Evolutionary conservation across 1,140 invertebrate species (phyloP).

Genomic region (Cydia splendana): DNA sequence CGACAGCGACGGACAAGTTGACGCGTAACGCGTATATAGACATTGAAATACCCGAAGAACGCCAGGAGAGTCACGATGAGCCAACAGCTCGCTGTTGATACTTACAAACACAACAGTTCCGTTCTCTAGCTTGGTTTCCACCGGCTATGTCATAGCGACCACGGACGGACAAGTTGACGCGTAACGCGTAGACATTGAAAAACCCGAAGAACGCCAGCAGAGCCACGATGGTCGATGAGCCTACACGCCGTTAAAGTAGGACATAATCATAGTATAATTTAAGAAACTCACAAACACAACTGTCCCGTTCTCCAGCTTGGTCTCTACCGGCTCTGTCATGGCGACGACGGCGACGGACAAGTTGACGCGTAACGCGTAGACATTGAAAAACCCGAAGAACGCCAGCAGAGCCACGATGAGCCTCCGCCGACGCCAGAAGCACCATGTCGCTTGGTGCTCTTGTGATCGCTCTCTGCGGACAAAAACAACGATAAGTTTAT

Average conservation of each 20-base stretch:
- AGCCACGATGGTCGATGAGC: constrained; percentile 88
- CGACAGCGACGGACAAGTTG: constrained; percentile 83
- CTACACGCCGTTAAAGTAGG: constrained; percentile 59
- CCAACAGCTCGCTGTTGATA: constrained; percentile 52
- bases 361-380: constrained; percentile 93
- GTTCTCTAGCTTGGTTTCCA: constrained; percentile 80
- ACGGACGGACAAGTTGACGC: constrained; percentile 95
- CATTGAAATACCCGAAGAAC: constrained; percentile 61
- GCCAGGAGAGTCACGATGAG: constrained; percentile 83
- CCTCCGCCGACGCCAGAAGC: constrained; percentile 85
- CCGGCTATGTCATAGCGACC: constrained; percentile 90
- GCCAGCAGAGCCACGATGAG: constrained; percentile 88
- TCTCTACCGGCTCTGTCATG: constrained; percentile 86
- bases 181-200: constrained; percentile 91
- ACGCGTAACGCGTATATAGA: constrained; percentile 89
- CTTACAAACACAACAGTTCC: constrained; percentile 80
- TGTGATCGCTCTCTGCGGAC: constrained; percentile 75
- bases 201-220: constrained; percentile 92
- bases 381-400: constrained; percentile 94
- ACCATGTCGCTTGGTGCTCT: constrained; percentile 81
- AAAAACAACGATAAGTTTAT: constrained; percentile 35
- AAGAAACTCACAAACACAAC: constrained; percentile 73
- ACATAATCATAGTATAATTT: too few relatives aligned
- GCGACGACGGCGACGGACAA: constrained; percentile 94
- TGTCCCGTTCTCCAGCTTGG: constrained; percentile 81